Base-by-base conservation (phyloP, 2,888 invertebrate species). In the Tineola bisselliella region DNA sequence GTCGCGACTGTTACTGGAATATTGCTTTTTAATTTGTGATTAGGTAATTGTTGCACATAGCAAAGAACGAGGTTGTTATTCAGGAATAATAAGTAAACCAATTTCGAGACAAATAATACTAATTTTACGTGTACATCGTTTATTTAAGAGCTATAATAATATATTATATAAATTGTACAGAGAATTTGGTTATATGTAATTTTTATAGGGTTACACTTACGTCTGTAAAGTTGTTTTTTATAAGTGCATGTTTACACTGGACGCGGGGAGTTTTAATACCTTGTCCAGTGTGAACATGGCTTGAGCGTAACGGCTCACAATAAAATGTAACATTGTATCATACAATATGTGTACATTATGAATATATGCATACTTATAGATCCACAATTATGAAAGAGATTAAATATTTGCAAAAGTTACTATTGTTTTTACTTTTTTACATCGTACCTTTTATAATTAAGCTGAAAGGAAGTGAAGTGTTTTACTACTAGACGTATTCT, bases 321-420 rank as follows among this genome's bases (percentile, higher is more conserved):
- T 78, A 74, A 78, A 76, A 73, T 76, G 76, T 79, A 78, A 81
- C 58, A 60, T 75, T 86, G 84, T 84, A 84, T 81, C 77, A 84
- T 84, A 84, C 25, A 80, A 84, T 62, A 62, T 81, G 83, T 87
- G 86, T 87, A 86, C 86, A 83, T 86, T 87, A 87, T 84, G 83
- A 84, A 87, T 84, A 87, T 87, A 66, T 65, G 65, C 65, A 65
- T 65, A 66, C 67, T 64, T 66, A 88, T 87, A 88, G 87, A 87
- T 86, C 84, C 88, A 87, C 87, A 83, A 87, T 87, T 87, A 88
- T 87, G 79, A 87, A 87, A 87, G 81, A 87, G 87, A 88, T 87
- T 87, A 88, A 87, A 88, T 87, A 88, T 88, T 88, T 88, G 87
- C 87, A 88, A 88, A 88, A 87, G 87, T 87, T 87, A 80, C 73